A percentile compares a stretch with the other conserved stretches of the same genome.
These are phyloP conservation scores for Smittia aterrima DNA, from an alignment of 2,888 invertebrate species.

Conservation along the genomic window DNA sequence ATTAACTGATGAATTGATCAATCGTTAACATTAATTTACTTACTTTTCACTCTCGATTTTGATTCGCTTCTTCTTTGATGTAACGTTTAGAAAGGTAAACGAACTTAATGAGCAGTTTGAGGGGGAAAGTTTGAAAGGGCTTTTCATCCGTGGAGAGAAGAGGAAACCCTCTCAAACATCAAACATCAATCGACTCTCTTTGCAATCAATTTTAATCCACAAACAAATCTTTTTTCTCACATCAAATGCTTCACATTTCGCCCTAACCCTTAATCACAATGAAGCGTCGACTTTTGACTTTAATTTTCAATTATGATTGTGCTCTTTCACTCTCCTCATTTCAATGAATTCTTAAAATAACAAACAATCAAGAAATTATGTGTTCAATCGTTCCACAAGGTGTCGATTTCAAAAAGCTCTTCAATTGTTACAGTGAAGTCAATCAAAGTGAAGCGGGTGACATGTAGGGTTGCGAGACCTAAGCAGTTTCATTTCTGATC, in stretches of 20 bases:
- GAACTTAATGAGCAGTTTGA: background rate
- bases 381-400: conserved; percentile 12
- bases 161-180: no score
- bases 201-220: no score
- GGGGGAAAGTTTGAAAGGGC: no score
- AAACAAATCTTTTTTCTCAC: background rate
- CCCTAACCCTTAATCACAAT: background rate
- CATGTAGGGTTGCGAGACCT: background rate
- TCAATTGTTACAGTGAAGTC: conserved; percentile 23
- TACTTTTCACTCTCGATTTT: background rate
- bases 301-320: conserved; percentile 1
- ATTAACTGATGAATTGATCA: conserved; percentile 29
- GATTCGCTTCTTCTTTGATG: background rate
- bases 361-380: conserved; percentile 12
- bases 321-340: background rate
- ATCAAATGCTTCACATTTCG: background rate
- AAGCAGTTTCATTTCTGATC: no score
- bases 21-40: conserved; percentile 14
- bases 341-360: conserved; percentile 8
- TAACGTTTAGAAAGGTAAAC: no score
- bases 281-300: background rate
- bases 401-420: conserved; percentile 30
- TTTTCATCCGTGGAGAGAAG: no score
- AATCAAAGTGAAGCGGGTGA: conserved; percentile 27
- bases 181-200: no score